These are phyloP conservation scores for Cotesia vestalis DNA, from an alignment of 1,140 invertebrate genomes.

Conservation along the genomic window DNA sequence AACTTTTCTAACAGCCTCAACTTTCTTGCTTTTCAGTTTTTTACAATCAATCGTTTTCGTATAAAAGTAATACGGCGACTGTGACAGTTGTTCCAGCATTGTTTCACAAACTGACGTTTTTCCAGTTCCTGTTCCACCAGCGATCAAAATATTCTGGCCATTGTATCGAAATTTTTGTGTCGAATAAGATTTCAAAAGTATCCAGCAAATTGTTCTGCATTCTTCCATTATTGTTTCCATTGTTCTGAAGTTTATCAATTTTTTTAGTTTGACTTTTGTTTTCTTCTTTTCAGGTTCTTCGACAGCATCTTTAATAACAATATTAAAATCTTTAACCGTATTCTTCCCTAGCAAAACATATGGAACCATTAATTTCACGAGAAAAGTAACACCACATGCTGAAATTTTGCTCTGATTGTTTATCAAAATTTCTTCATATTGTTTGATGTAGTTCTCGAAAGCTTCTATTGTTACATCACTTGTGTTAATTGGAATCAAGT, in stretches of 20 bases:
- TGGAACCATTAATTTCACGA: too few species aligned
- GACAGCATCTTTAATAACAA: too few species aligned
- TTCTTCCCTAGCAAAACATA: too few species aligned
- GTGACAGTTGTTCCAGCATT: conserved; percentile 69
- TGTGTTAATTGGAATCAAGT: conserved; percentile 58
- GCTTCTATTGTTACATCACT: not conserved
- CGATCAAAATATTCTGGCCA: conserved; percentile 60
- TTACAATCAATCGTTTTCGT: conserved; percentile 72
- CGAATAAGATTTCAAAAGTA: not conserved
- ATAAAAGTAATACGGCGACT: conserved; percentile 70
- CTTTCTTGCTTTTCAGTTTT: conserved; percentile 77
- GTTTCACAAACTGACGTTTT: conserved; percentile 77
- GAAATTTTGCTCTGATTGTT: too few species aligned
- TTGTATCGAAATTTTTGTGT: conserved; percentile 25
- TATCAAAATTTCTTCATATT: not conserved
- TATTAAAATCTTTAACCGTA: too few species aligned
- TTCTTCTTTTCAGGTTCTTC: too few species aligned
- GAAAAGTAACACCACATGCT: too few species aligned
- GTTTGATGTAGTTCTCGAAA: not conserved
- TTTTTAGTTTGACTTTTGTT: too few species aligned
- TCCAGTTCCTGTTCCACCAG: conserved; percentile 77
- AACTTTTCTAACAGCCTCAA: conserved; percentile 76
- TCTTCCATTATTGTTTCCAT: not conserved
- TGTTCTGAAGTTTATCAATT: not conserved
- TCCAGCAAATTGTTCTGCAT: not conserved